Percentiles rank a stretch among this genome's conserved stretches.
These are phyloP conservation scores for Hydropsyche tenuis DNA, from an alignment of 1,140 invertebrate genomes.

Conservation along the genomic window DNA sequence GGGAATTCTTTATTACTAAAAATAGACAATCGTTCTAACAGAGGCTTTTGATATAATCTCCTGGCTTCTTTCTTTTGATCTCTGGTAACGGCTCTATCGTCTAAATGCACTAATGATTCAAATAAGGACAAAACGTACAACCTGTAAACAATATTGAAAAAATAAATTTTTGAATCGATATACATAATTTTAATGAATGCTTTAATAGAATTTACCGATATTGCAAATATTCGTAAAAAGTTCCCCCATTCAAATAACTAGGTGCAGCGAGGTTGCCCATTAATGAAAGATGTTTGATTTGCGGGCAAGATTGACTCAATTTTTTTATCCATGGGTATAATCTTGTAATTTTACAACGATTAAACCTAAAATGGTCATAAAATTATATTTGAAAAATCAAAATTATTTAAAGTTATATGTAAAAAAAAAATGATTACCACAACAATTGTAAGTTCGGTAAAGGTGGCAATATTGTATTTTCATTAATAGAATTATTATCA, in stretches of 20 bases:
- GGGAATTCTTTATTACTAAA: slow-evolving; percentile 3
- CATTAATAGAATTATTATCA: slow-evolving; percentile 20
- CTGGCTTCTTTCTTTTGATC: slow-evolving; percentile 68
- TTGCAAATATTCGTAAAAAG: slow-evolving; percentile 76
- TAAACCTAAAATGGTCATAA: slow-evolving; percentile 64
- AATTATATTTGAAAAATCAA: neutral
- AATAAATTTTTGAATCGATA: neutral
- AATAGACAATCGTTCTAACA: slow-evolving; percentile 59
- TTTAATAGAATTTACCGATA: slow-evolving; percentile 68
- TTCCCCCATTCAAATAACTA: slow-evolving; percentile 76
- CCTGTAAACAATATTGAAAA: slow-evolving; percentile 56
- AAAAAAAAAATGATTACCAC: neutral
- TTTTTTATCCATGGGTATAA: slow-evolving; percentile 74
- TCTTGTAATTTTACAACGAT: slow-evolving; percentile 75
- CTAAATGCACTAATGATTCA: slow-evolving; percentile 68
- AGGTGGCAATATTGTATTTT: slow-evolving; percentile 29
- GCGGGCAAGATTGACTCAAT: slow-evolving; percentile 69
- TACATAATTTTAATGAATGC: too few species aligned
- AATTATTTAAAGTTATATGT: neutral
- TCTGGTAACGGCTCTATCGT: slow-evolving; percentile 68
- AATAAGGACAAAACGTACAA: slow-evolving; percentile 76
- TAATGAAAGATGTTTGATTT: slow-evolving; percentile 71
- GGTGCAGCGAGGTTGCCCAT: slow-evolving; percentile 82
- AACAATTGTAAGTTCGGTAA: neutral
- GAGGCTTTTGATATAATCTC: slow-evolving; percentile 66